Percentiles rank a stretch among this genome's conserved stretches.
Conservation (phyloP, 1,140 invertebrate species). For the Ceratosolen fusciceps region DNA sequence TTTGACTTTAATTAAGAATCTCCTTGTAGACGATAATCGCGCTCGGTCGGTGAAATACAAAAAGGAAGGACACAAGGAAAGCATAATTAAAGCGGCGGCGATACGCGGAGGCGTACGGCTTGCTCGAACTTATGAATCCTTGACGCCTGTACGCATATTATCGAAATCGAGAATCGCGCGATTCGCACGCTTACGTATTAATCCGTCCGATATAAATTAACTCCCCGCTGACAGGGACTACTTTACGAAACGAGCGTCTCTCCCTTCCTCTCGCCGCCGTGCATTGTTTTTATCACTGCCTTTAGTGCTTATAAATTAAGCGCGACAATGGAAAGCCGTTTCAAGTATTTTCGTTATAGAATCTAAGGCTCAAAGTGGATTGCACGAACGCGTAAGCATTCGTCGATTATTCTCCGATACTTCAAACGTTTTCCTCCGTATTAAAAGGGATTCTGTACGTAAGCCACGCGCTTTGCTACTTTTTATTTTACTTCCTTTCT, state of each 20-base stretch:
- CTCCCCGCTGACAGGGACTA: not conserved
- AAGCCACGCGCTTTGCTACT: not conserved
- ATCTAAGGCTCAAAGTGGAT: too few species aligned
- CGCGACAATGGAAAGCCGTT: not conserved
- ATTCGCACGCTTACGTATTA: not conserved
- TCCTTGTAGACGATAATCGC: constrained; percentile 2
- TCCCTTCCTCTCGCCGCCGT: not conserved
- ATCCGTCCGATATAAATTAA: not conserved
- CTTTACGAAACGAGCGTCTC: not conserved
- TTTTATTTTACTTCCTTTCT: too few species aligned
- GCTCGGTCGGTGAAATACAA: not conserved
- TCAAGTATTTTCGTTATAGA: not conserved
- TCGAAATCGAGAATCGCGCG: not conserved
- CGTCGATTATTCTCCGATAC: not conserved
- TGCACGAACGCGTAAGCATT: not conserved
- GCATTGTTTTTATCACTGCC: not conserved
- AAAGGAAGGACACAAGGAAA: constrained; percentile 1
- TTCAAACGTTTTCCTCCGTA: not conserved
- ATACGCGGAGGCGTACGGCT: not conserved
- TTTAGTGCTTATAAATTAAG: not conserved
- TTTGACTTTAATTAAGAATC: constrained; percentile 9
- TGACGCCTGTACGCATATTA: not conserved
- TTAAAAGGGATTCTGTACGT: not conserved
- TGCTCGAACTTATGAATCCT: not conserved
- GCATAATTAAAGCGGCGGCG: constrained; percentile 3